phyloP scores from a whole-genome alignment of 2,113 vertebrate species.

The Puma concolor region DNA sequence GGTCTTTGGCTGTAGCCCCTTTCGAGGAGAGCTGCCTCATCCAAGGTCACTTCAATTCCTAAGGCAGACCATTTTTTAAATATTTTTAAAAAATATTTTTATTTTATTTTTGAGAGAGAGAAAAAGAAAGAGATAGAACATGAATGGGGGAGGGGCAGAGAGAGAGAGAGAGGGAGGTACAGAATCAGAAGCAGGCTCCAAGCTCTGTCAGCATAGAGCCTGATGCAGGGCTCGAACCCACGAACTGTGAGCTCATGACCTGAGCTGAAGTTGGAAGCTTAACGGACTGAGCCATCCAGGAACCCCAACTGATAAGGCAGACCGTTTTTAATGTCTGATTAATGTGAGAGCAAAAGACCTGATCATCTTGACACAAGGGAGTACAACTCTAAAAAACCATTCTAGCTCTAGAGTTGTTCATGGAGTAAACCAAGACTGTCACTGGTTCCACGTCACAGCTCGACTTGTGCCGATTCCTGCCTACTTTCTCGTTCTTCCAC shows the following conservation, averaged over 20 bases:
- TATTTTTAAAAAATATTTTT: too few relatives aligned
- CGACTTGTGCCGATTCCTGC: neutral
- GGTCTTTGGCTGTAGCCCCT: neutral
- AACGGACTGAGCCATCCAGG: too few relatives aligned
- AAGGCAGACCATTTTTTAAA: neutral
- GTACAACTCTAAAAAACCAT: neutral
- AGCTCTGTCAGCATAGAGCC: too few relatives aligned
- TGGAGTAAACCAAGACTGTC: neutral
- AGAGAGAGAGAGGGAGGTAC: too few relatives aligned
- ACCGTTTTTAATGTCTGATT: neutral
- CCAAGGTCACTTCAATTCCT: neutral
- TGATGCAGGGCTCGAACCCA: too few relatives aligned
- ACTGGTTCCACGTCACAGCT: neutral
- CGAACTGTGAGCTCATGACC: too few relatives aligned
- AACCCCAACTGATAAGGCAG: neutral
- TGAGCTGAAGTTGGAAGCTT: too few relatives aligned
- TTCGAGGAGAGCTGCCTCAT: neutral
- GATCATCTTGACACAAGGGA: neutral
- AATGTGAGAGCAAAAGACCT: neutral
- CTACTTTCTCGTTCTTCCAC: neutral
- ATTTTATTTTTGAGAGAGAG: too few relatives aligned
- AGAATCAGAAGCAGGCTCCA: too few relatives aligned
- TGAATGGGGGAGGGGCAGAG: too few relatives aligned
- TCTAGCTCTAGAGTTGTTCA: neutral
- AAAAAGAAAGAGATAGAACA: too few relatives aligned